A percentile compares a stretch with the other conserved stretches of the same genome.
phyloP scores from a whole-genome alignment of 1,140 invertebrate genomes.

The Rhizoglyphus robini region DNA sequence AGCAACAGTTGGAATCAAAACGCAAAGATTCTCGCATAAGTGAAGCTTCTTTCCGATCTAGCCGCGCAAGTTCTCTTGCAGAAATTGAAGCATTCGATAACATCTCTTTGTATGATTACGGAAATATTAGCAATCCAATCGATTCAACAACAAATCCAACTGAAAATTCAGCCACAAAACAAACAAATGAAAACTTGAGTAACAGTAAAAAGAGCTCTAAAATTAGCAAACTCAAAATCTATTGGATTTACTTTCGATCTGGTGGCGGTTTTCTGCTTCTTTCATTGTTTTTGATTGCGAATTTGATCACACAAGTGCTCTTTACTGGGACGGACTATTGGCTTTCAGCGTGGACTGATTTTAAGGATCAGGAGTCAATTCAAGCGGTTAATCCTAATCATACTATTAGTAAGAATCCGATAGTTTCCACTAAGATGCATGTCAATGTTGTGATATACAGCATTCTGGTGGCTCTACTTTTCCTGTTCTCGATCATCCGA shows the following conservation, averaged over 20 bases:
- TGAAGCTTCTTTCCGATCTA: too few species aligned
- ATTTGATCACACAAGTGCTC: constrained; percentile 25
- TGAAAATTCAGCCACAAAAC: background rate
- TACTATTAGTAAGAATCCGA: background rate
- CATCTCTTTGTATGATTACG: background rate
- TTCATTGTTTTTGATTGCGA: constrained; percentile 22
- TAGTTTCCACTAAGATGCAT: background rate
- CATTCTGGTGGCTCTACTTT: constrained; percentile 28
- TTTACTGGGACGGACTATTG: constrained; percentile 29
- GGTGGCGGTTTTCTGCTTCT: constrained; percentile 22
- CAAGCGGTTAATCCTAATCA: background rate
- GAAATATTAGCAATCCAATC: background rate
- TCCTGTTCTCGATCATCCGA: constrained; percentile 37
- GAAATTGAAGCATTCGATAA: background rate
- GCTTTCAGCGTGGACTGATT: constrained; percentile 25
- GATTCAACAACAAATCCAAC: background rate
- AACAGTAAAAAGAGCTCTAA: too few species aligned
- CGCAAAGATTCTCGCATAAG: too few species aligned
- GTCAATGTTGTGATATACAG: background rate
- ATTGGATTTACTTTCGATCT: constrained; percentile 25
- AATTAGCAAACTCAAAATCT: constrained; percentile 22
- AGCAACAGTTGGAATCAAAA: background rate
- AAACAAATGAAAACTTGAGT: too few species aligned
- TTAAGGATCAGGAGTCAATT: background rate
- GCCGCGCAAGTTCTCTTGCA: background rate